Evolutionary conservation across 2,113 vertebrate species (phyloP).

Genomic region (Rhinogobius similis): DNA sequence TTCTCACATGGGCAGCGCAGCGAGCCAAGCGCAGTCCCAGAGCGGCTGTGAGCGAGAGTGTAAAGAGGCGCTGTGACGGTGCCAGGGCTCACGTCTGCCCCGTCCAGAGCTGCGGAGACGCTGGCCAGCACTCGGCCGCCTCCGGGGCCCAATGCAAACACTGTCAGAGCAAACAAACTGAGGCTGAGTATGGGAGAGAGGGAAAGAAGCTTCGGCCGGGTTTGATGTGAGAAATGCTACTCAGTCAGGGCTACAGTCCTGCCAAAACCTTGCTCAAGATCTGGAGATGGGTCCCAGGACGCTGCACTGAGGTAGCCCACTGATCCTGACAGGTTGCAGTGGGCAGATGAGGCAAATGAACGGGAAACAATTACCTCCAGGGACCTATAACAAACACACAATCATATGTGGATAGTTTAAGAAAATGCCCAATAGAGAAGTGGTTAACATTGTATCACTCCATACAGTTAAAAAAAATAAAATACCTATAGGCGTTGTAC

Average conservation of each 20-base stretch:
- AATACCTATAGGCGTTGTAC: no score
- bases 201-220: constrained; percentile 49
- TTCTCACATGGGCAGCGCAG: constrained; percentile 25
- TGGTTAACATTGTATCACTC: no score
- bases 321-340: no score
- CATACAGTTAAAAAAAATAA: no score
- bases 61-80: constrained; percentile 54
- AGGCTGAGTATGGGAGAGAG: constrained; percentile 52
- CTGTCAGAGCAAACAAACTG: constrained; percentile 62
- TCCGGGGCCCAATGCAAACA: constrained; percentile 68
- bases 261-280: no score
- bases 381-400: no score
- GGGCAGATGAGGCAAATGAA: no score
- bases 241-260: neutral
- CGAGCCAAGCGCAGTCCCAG: constrained; percentile 42
- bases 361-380: no score
- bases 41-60: constrained; percentile 41
- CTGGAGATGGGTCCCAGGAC: no score
- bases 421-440: no score
- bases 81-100: constrained; percentile 43
- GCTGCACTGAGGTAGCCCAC: no score
- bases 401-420: no score
- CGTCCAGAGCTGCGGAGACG: constrained; percentile 57
- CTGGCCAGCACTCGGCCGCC: constrained; percentile 47
- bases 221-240: neutral